Evolutionary conservation across 2,888 invertebrate genomes (phyloP), one percentile per base, ranked within the genome.

Genomic region (Drosophila longiperda): DNA sequence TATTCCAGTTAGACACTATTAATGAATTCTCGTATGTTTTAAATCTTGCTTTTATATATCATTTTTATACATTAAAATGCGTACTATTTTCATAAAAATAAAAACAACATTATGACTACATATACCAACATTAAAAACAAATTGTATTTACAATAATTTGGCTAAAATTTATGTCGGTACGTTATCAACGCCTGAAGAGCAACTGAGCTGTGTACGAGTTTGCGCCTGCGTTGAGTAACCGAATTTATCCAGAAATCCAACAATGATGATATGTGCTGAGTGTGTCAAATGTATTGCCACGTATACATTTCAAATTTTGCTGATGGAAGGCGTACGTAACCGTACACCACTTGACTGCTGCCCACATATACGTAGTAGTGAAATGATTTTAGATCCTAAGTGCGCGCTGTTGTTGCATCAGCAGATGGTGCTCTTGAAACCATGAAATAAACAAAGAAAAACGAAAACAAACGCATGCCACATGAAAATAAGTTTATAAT

Each of bases 191-290:
- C 17, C 26, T 33, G 20, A 42, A 42, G 38, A 20, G 11, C 38
- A 66, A 80, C 76, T 83, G 48, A 61, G 49, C 15, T 32, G 1
- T 7, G 12, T 29, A 12, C 8, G 34, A 55, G 17, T 42, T 17
- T 54, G 72, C 53, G 84, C 62, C 54, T 71, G 70, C 57, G 54
- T 74, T 42, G 40, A 57, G 38, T 40, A 32, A 55, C 55, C 52
- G 38, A 23, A 23, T 36, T 48, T 29, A 36, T 38, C 23, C 2
- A 32, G 45, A 65, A 83, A 70, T 60, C 54, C 58, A 73, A 68
- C 59, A 33, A 50, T 45, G 29, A 15, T 36, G 7, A 50, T 36
- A 40, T 57, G 34, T 70, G 72, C 61, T 40, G 66, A 76, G 36
- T n/a, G 20, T 1, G 17, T 17, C 29, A 36, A 55, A 54, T 33